Evolutionary conservation across 2,888 invertebrate species (phyloP).

Genomic region (Baccha elongata): DNA sequence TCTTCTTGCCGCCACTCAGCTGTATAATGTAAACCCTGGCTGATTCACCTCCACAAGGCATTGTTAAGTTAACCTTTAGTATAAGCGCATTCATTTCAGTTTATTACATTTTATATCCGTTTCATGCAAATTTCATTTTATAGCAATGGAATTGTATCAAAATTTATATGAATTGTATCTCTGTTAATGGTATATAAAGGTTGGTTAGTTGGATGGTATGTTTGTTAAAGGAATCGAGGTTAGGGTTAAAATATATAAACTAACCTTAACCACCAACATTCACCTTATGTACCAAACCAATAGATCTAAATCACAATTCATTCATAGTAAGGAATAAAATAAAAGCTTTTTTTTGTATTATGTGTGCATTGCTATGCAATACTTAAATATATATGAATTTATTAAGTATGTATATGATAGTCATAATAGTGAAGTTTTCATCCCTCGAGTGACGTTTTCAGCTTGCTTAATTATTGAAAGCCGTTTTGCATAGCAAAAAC

Average conservation of each 20-base stretch:
- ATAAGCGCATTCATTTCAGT: constrained; percentile 63
- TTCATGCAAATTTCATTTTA: constrained; percentile 71
- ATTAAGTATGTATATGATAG: constrained; percentile 71
- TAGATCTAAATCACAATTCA: constrained; percentile 48
- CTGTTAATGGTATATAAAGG: neutral
- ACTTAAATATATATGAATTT: constrained; percentile 38
- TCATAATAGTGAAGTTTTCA: constrained; percentile 56
- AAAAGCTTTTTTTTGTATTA: neutral
- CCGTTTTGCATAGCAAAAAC: constrained; percentile 62
- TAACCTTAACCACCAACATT: constrained; percentile 27
- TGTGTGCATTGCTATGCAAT: constrained; percentile 44
- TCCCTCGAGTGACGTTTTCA: constrained; percentile 62
- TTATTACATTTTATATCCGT: constrained; percentile 72
- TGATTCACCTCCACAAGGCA: constrained; percentile 15
- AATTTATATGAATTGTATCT: neutral
- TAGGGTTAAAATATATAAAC: constrained; percentile 2
- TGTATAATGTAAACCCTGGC: constrained; percentile 3
- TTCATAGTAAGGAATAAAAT: neutral
- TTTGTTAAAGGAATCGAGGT: constrained; percentile 2
- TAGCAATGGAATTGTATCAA: constrained; percentile 39
- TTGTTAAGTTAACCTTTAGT: constrained; percentile 46
- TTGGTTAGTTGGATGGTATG: constrained; percentile 16
- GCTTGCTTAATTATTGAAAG: constrained; percentile 67
- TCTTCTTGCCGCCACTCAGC: constrained; percentile 11
- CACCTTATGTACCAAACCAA: constrained; percentile 2